Evolutionary conservation across 2,113 vertebrate species (phyloP), one percentile per base, ranked within the genome.

Genomic region (Burhinus oedicnemus): DNA sequence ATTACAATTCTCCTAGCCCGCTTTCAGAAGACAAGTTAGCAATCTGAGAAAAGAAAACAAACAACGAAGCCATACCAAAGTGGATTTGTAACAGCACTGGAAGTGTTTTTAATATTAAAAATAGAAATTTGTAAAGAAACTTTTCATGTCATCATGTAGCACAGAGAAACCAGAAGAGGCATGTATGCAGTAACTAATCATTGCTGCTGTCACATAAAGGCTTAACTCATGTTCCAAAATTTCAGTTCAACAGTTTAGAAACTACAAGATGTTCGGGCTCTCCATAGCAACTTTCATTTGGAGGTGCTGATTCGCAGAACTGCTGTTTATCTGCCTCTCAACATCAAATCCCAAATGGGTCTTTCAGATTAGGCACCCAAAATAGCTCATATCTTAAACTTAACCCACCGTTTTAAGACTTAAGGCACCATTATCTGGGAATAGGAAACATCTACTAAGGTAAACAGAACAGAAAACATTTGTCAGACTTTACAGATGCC

Each of bases 241-340:
- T 86, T 90, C 64, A 62, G 64, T 71, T 94, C 38, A 68, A 47
- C 55, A 27, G 3, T 68, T 94, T 74, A 68, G 74, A 75, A 93
- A 68, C 62, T 60, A 45, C 9, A 70, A 70, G 45, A 79, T 21
- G 19, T 44, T 82, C 66, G 36, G 25, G 40, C 29, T 95, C 49
- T 89, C 77, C 44, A 44, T 32, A 89, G 72, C 57, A 74, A 78
- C 72, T 89, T 92, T 36, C 11, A 1, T 90, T 93, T 65, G 18
- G 55, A 94, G 65, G 19, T 36, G 34, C 29, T 45, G 80, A 87
- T 75, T 91, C 91, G 45, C 51, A 90, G 52, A 94, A 95, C 45
- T 69, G 52, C 55, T 81, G 58, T 77, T 88, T 40, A 69, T 80
- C 60, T 93, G 60, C 66, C 60, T 92, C 71, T 89, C 72, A 76